Percentiles rank a stretch among this genome's conserved stretches.
These are phyloP conservation scores for Endotricha flammealis DNA, from an alignment of 2,888 invertebrate genomes.

Conservation along the genomic window DNA sequence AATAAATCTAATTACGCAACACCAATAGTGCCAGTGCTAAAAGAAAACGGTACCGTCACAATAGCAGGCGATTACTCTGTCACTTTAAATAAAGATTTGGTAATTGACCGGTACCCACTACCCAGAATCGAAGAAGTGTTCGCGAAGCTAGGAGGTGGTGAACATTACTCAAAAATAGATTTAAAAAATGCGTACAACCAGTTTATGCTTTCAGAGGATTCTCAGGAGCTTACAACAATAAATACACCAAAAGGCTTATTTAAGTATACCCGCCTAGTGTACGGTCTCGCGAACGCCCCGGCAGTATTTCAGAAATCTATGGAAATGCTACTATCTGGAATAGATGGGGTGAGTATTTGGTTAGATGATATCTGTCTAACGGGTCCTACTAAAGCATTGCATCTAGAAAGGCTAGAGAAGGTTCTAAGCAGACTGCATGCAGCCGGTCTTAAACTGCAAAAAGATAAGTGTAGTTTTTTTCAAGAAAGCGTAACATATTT, in stretches of 20 bases:
- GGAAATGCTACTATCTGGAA: constrained; percentile 21
- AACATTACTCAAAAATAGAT: constrained; percentile 16
- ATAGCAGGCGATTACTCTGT: constrained; percentile 18
- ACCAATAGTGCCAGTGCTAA: constrained; percentile 22
- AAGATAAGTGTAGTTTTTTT: constrained; percentile 14
- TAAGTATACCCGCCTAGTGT: too few species aligned
- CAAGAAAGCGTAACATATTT: constrained; percentile 19
- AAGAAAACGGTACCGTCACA: constrained; percentile 16
- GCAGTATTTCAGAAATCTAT: too few species aligned
- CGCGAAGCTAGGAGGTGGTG: constrained; percentile 12
- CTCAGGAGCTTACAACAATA: constrained; percentile 20
- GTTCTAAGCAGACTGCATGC: constrained; percentile 19
- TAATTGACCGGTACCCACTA: constrained; percentile 6
- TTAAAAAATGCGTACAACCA: constrained; percentile 19
- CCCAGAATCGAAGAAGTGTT: constrained; percentile 7
- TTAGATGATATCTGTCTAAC: constrained; percentile 27
- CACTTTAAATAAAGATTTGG: constrained; percentile 22
- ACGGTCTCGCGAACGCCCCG: too few species aligned
- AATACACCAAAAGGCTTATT: constrained; percentile 21
- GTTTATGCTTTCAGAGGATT: constrained; percentile 14
- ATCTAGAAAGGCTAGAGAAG: constrained; percentile 14
- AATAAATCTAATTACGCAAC: constrained; percentile 20
- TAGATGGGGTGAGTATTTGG: constrained; percentile 22
- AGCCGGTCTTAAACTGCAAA: constrained; percentile 17
- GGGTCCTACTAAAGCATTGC: constrained; percentile 8